A percentile compares a stretch with the other conserved stretches of the same genome.
Conservation (phyloP, 2,797 vertebrate species). For the Clarias fuscus region DNA sequence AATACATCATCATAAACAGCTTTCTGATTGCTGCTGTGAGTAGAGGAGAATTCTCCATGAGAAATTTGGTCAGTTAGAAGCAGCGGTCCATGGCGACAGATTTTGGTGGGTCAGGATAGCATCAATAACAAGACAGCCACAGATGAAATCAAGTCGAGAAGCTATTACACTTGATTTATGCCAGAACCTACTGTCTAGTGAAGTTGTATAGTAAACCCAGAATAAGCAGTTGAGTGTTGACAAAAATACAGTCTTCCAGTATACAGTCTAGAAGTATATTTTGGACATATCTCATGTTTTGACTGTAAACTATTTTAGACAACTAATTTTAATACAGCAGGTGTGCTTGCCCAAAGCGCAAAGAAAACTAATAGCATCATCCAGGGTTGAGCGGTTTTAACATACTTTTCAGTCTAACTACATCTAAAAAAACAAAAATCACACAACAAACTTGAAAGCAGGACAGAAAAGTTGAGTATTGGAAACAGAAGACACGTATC, state of each 20-base stretch:
- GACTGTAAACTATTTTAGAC: background rate
- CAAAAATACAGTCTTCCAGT: no score
- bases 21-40: constrained; percentile 2
- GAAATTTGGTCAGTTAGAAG: background rate
- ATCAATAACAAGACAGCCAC: background rate
- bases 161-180: background rate
- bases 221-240: background rate
- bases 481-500: background rate
- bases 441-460: background rate
- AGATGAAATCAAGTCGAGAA: background rate
- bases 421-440: background rate
- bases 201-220: background rate
- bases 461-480: background rate
- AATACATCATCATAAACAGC: constrained; percentile 7
- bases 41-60: background rate
- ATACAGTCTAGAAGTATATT: background rate
- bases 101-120: background rate
- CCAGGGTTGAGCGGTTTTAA: background rate
- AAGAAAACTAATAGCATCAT: background rate
- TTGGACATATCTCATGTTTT: background rate
- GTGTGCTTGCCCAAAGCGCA: background rate
- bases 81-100: background rate
- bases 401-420: background rate
- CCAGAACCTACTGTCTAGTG: background rate
- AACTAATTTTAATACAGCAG: background rate